Percentiles rank a stretch among this genome's conserved stretches.
phyloP scores from a whole-genome alignment of 2,888 invertebrate species.

The Apoda limacodes region DNA sequence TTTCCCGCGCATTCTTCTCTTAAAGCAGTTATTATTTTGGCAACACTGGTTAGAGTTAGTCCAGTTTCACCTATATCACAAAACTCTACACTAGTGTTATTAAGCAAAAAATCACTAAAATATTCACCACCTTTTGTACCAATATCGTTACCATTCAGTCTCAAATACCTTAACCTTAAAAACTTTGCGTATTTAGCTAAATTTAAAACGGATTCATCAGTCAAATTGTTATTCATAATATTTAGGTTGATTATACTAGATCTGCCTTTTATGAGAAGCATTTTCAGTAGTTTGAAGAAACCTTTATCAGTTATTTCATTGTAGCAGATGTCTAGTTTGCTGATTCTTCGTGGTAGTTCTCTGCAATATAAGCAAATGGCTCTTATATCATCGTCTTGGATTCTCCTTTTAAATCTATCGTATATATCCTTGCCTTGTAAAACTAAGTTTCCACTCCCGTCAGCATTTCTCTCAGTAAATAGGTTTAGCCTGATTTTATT shows the following conservation, averaged over 20 bases:
- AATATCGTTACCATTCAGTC: slow-evolving; percentile 71
- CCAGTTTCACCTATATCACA: slow-evolving; percentile 71
- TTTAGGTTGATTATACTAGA: slow-evolving; percentile 65
- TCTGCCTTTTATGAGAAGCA: slow-evolving; percentile 45
- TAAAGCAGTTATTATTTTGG: slow-evolving; percentile 59
- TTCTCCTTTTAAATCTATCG: slow-evolving; percentile 47
- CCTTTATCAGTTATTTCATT: slow-evolving; percentile 68
- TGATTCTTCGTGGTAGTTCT: slow-evolving; percentile 48
- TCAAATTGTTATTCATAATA: slow-evolving; percentile 68
- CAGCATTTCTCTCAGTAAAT: slow-evolving; percentile 64
- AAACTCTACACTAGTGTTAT: slow-evolving; percentile 51
- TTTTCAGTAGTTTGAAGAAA: slow-evolving; percentile 48
- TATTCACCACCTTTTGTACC: slow-evolving; percentile 62
- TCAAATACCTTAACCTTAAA: slow-evolving; percentile 58
- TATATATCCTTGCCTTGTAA: slow-evolving; percentile 63
- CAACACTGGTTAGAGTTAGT: slow-evolving; percentile 66
- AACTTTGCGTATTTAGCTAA: slow-evolving; percentile 40
- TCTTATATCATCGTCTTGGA: slow-evolving; percentile 57
- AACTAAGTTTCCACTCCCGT: slow-evolving; percentile 60
- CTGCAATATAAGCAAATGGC: slow-evolving; percentile 58
- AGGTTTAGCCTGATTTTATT: slow-evolving; percentile 43
- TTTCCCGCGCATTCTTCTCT: slow-evolving; percentile 46
- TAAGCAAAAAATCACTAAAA: slow-evolving; percentile 57
- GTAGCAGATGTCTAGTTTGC: slow-evolving; percentile 63
- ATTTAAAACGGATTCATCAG: slow-evolving; percentile 41